Percentiles rank a stretch among this genome's conserved stretches.
Evolutionary conservation across 2,888 invertebrate species (phyloP).

Genomic region (Parelbella ahira): DNA sequence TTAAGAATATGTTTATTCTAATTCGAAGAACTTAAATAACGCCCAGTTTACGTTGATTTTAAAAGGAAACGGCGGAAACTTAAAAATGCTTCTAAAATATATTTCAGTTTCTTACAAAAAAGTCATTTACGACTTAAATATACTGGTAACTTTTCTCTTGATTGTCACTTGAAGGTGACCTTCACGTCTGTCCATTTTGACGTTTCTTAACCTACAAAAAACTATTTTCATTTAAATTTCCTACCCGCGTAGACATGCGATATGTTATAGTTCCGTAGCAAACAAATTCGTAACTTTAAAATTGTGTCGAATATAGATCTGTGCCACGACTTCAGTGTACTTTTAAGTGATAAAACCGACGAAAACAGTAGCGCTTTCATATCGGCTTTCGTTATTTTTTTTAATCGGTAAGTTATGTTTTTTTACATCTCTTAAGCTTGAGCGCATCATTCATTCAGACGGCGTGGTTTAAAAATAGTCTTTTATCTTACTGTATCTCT

Average conservation of each 20-base stretch:
- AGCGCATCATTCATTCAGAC: slow-evolving; percentile 39
- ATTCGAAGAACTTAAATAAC: no score
- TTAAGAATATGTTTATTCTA: no score
- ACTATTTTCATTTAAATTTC: slow-evolving; percentile 61
- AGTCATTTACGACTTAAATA: no score
- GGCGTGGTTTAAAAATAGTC: slow-evolving; percentile 53
- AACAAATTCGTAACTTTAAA: slow-evolving; percentile 43
- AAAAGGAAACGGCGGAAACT: no score
- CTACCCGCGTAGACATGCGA: slow-evolving; percentile 71
- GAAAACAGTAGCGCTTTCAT: slow-evolving; percentile 23
- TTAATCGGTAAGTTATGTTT: slow-evolving; percentile 49
- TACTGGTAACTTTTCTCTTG: no score
- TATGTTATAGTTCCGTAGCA: slow-evolving; percentile 44
- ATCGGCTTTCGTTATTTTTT: slow-evolving; percentile 33
- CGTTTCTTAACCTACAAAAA: slow-evolving; percentile 59
- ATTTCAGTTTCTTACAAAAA: no score
- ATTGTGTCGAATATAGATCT: slow-evolving; percentile 39
- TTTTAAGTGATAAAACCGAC: slow-evolving; percentile 57
- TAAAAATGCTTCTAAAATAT: no score
- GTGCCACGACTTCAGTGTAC: slow-evolving; percentile 50
- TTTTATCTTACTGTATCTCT: slow-evolving; percentile 24
- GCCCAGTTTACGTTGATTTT: no score
- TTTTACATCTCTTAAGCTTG: slow-evolving; percentile 37
- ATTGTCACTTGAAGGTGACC: slow-evolving; percentile 74
- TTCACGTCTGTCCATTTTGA: slow-evolving; percentile 59